Evolutionary conservation across 2,797 vertebrate genomes (phyloP).

Genomic region (Rhinatrema bivittatum): DNA sequence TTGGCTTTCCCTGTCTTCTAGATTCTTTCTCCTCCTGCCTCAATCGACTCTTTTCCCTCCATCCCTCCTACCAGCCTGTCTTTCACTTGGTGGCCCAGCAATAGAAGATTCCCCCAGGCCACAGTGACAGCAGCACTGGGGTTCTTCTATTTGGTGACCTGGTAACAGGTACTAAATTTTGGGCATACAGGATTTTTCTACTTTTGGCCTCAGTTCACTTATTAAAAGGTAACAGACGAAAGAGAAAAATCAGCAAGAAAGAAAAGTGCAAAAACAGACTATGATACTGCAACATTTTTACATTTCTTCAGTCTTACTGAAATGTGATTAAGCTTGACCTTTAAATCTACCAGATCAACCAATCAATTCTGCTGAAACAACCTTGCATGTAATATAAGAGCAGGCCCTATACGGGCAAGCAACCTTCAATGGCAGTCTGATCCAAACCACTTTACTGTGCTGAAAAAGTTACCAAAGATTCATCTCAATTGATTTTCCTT

Average conservation of each 20-base stretch:
- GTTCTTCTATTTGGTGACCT: too few relatives aligned
- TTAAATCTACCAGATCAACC: constrained; percentile 41
- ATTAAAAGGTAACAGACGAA: constrained; percentile 31
- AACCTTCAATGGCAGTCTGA: constrained; percentile 5
- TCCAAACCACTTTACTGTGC: constrained; percentile 12
- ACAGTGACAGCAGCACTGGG: too few relatives aligned
- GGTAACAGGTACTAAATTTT: too few relatives aligned
- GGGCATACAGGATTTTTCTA: too few relatives aligned
- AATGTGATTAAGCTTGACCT: constrained; percentile 48
- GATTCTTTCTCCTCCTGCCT: too few relatives aligned
- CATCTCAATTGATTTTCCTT: constrained; percentile 56
- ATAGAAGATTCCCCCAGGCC: too few relatives aligned
- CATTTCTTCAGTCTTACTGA: constrained; percentile 32
- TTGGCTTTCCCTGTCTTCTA: too few relatives aligned
- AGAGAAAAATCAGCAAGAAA: constrained; percentile 43
- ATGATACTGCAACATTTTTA: constrained; percentile 2
- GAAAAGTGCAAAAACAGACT: constrained; percentile 26
- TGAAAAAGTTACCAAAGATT: constrained; percentile 48
- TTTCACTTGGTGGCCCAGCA: too few relatives aligned
- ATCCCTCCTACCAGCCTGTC: too few relatives aligned
- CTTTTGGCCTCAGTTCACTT: constrained; percentile 32
- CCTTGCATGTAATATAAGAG: constrained; percentile 2
- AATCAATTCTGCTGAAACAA: constrained; percentile 32
- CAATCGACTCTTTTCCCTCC: too few relatives aligned
- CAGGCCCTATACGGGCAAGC: background rate